Conservation (phyloP, 2,888 invertebrate genomes). For the Seira musarum region DNA sequence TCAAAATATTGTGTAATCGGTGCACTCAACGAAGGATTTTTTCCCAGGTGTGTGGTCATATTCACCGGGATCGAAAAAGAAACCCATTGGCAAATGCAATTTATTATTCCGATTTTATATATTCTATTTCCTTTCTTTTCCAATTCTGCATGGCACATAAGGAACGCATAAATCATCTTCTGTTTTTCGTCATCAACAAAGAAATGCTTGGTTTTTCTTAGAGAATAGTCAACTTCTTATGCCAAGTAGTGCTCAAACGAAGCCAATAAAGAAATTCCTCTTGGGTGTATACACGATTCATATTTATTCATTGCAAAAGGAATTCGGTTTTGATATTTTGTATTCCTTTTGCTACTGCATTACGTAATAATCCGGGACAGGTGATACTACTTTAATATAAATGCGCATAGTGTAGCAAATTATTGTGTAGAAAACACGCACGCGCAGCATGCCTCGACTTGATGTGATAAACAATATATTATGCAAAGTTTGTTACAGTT, state of each 20-base stretch:
- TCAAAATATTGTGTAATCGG: constrained; percentile 49
- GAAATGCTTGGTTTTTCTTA: neutral
- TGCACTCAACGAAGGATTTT: constrained; percentile 60
- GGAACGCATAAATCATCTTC: neutral
- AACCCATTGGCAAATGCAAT: constrained; percentile 57
- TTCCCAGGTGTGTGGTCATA: constrained; percentile 53
- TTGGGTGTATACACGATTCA: neutral
- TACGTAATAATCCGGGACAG: constrained; percentile 1
- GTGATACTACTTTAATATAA: constrained; percentile 8
- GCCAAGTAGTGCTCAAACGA: neutral
- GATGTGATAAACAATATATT: constrained; percentile 10
- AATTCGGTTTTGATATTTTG: no score
- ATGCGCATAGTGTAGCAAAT: no score
- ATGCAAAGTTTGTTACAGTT: neutral
- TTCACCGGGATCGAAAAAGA: constrained; percentile 55
- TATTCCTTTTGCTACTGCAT: neutral
- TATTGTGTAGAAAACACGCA: neutral
- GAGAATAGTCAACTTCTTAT: neutral
- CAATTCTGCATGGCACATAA: neutral
- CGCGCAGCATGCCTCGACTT: neutral
- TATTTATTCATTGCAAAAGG: no score
- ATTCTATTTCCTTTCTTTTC: neutral
- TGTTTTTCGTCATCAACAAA: constrained; percentile 6
- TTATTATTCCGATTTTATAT: constrained; percentile 18
- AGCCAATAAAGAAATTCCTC: neutral